phyloP scores from a whole-genome alignment of 2,797 vertebrate genomes.

The Rhyacichthys aspro region DNA sequence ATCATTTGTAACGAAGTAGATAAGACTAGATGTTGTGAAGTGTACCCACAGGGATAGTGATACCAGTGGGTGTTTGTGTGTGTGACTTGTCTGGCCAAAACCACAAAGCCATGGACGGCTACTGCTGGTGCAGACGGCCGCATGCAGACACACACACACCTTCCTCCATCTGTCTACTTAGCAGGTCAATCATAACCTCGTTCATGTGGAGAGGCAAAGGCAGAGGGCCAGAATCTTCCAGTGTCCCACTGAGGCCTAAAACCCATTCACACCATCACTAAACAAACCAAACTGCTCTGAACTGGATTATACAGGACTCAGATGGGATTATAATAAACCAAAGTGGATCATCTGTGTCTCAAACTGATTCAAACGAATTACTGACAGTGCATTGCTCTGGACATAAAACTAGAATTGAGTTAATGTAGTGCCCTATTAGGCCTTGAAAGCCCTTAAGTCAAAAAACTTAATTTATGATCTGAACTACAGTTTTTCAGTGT shows the following conservation, averaged over 20 bases:
- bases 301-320: constrained; percentile 61
- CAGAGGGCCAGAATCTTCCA: constrained; percentile 34
- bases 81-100: constrained; percentile 51
- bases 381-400: constrained; percentile 24
- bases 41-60: constrained; percentile 7
- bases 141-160: constrained; percentile 55
- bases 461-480: no score
- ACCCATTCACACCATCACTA: constrained; percentile 40
- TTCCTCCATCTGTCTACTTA: constrained; percentile 69
- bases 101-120: constrained; percentile 51
- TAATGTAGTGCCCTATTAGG: neutral
- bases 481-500: no score
- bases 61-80: constrained; percentile 16
- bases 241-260: constrained; percentile 32
- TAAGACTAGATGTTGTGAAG: constrained; percentile 1
- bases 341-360: constrained; percentile 57
- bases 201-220: constrained; percentile 40
- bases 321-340: constrained; percentile 55
- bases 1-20: neutral
- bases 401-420: constrained; percentile 22
- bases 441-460: neutral
- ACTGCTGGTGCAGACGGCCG: constrained; percentile 61
- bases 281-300: constrained; percentile 48
- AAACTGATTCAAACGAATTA: constrained; percentile 62
- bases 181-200: constrained; percentile 65